Evolutionary conservation across 2,888 invertebrate genomes (phyloP), one percentile per base, ranked within the genome.

Genomic region (Camptogramma bilineatum): DNA sequence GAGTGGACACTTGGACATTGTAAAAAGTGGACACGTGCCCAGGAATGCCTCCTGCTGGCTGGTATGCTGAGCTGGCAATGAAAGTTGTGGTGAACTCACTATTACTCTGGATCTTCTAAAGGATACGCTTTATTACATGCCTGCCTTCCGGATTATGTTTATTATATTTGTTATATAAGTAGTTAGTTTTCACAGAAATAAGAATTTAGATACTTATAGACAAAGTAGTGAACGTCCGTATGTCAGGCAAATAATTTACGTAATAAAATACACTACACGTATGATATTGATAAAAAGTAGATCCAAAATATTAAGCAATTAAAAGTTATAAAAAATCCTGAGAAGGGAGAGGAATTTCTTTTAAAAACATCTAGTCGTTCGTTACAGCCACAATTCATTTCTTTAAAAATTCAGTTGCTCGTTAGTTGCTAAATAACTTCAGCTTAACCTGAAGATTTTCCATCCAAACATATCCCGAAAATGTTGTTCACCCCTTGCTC

Each of bases 21-120:
- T 72, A 73, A 73, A 73, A 73, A 69, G 65, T 70, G 57, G 55
- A 66, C 68, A 68, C 64, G 63, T 70, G 68, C 64, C 53, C 58
- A 52, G 66, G 67, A 71, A 73, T 73, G 66, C 64, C 48, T 63
- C 47, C 58, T 55, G 55, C 62, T 58, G 87, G 55, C 62, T 61
- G 87, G 87, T 86, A 90, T 89, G 85, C 84, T 89, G 89, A 90
- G 75, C 89, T 87, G 68, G 85, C 87, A 90, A 88, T 88, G 88
- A 86, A 90, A 88, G 53, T 46, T 53, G 61, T 21, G 53, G 62
- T 55, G 39, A 56, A 61, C 64, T 54, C 52, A 56, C 59, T 44
- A 66, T 61, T 52, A 62, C 62, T 59, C 42, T n/a, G 53, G 74
- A 77, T 77, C 79, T 77, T 77, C 72, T 68, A 31, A 52, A 67